phyloP scores from a whole-genome alignment of 1,140 invertebrate genomes.

The Panagrolaimus sp. region DNA sequence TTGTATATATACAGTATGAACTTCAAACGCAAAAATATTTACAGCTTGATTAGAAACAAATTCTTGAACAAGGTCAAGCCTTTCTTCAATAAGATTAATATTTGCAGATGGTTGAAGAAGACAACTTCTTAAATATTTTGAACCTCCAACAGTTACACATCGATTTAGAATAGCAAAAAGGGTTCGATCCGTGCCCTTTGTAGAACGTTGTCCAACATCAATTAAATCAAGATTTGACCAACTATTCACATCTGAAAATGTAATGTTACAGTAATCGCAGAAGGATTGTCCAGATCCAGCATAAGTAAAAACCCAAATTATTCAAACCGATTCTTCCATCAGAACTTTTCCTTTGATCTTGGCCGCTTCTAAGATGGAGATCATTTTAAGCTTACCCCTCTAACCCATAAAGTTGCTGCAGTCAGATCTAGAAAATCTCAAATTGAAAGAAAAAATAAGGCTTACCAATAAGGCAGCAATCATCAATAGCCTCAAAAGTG shows the following conservation, averaged over 20 bases:
- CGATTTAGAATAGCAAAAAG: constrained; percentile 73
- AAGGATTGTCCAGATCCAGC: too few species aligned
- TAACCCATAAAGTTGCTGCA: too few species aligned
- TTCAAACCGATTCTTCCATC: too few species aligned
- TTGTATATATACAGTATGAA: background rate
- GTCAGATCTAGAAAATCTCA: background rate
- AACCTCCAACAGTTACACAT: constrained; percentile 73
- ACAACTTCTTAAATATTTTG: constrained; percentile 69
- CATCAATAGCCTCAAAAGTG: constrained; percentile 74
- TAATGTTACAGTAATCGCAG: background rate
- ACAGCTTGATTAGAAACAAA: constrained; percentile 40
- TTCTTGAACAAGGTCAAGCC: constrained; percentile 45
- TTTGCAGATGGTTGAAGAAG: constrained; percentile 39
- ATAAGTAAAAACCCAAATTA: too few species aligned
- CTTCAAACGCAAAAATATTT: constrained; percentile 21
- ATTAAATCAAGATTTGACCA: constrained; percentile 63
- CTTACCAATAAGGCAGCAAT: constrained; percentile 77
- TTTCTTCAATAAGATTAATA: constrained; percentile 25
- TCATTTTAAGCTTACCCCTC: too few species aligned
- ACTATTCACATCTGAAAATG: constrained; percentile 63
- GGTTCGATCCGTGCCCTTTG: constrained; percentile 53
- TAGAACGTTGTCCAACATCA: constrained; percentile 61
- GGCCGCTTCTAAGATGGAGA: too few species aligned
- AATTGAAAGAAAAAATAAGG: constrained; percentile 6
- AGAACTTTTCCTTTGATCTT: too few species aligned